A percentile compares a stretch with the other conserved stretches of the same genome.
Evolutionary conservation across 2,888 invertebrate genomes (phyloP).

Genomic region (Diplazon laetatorius): DNA sequence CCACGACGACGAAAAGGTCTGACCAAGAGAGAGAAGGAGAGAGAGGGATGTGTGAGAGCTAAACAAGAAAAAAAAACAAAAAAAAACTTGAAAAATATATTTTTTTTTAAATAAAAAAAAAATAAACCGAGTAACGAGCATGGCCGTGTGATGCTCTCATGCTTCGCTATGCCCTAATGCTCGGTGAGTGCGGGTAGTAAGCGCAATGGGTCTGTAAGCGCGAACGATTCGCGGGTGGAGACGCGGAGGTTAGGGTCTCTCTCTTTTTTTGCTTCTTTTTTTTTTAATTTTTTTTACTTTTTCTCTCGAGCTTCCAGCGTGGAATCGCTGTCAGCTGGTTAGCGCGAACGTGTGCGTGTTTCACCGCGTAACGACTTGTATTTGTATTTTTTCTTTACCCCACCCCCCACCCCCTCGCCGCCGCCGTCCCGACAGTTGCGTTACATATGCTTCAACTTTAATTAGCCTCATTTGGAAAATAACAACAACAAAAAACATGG

Average conservation of each 20-base stretch:
- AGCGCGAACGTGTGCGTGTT: slow-evolving; percentile 64
- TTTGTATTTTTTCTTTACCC: slow-evolving; percentile 55
- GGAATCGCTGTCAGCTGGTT: slow-evolving; percentile 67
- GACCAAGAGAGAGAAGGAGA: slow-evolving; percentile 37
- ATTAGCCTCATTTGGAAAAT: slow-evolving; percentile 50
- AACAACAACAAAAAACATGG: no score
- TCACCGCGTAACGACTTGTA: slow-evolving; percentile 43
- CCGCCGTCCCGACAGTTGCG: slow-evolving; percentile 53
- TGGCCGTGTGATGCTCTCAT: slow-evolving; percentile 53
- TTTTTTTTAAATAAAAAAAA: slow-evolving; percentile 2
- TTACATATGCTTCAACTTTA: slow-evolving; percentile 56
- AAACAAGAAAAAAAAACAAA: no score
- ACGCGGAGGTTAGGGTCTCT: slow-evolving; percentile 20
- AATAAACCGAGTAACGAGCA: slow-evolving; percentile 58
- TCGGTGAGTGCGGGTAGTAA: no score
- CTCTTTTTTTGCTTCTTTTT: slow-evolving; percentile 34
- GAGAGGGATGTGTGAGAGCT: slow-evolving; percentile 5
- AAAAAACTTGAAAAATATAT: background rate
- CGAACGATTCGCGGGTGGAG: slow-evolving; percentile 29
- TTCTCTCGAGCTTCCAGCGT: no score
- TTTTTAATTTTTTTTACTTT: background rate
- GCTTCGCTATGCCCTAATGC: slow-evolving; percentile 57
- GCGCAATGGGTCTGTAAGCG: slow-evolving; percentile 45
- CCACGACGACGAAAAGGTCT: background rate
- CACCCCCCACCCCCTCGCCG: no score